phyloP scores from a whole-genome alignment of 2,113 vertebrate species.

The Apodemus speciosus region DNA sequence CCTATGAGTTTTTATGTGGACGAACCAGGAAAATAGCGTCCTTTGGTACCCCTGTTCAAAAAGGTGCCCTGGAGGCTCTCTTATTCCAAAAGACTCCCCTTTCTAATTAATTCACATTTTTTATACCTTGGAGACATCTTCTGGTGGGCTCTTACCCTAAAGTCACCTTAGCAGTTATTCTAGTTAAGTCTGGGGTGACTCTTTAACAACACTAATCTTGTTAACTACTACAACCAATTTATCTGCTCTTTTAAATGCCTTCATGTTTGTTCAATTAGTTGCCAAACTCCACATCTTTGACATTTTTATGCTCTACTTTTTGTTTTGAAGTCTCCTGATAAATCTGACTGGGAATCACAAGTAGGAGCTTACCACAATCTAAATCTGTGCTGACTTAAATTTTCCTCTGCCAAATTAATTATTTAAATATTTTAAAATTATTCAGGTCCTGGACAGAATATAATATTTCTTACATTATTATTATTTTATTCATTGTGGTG shows the following conservation, averaged over 20 bases:
- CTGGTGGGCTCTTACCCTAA: background rate
- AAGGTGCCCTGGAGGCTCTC: background rate
- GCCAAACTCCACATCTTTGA: background rate
- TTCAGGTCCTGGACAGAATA: background rate
- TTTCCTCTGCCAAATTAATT: background rate
- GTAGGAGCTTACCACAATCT: background rate
- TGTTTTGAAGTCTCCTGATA: background rate
- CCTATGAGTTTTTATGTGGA: background rate
- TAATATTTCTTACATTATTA: background rate
- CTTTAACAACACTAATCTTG: background rate
- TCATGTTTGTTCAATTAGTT: background rate
- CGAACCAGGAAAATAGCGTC: background rate
- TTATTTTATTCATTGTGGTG: background rate
- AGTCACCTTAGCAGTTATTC: background rate
- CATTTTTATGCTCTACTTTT: background rate
- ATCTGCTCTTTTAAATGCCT: background rate
- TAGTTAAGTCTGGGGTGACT: background rate
- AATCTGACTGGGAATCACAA: background rate
- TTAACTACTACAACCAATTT: background rate
- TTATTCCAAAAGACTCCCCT: background rate
- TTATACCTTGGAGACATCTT: background rate
- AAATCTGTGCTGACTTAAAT: background rate
- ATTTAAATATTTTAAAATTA: background rate
- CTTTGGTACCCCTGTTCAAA: background rate
- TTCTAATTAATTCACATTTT: background rate